A percentile compares a stretch with the other conserved stretches of the same genome.
Conservation (phyloP, 2,113 vertebrate genomes). For the Odocoileus virginianus region DNA sequence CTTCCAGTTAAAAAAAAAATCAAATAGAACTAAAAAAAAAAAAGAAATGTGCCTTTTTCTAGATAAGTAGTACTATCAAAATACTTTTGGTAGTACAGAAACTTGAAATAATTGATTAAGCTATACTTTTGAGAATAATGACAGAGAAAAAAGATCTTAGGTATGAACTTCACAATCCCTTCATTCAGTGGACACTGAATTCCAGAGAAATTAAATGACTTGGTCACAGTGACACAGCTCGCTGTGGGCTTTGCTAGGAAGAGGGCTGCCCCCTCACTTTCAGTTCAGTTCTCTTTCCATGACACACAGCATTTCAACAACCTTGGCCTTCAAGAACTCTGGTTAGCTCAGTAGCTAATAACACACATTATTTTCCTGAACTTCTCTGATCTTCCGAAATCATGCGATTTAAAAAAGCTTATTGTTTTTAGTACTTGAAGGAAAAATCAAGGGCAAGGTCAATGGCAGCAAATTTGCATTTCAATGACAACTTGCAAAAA, state of each 20-base stretch:
- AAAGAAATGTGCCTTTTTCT: background rate
- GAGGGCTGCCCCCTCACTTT: background rate
- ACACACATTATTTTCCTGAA: background rate
- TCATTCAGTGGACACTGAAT: background rate
- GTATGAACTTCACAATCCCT: background rate
- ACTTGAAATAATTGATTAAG: background rate
- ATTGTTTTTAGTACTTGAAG: background rate
- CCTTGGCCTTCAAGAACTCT: background rate
- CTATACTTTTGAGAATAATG: background rate
- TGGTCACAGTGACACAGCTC: background rate
- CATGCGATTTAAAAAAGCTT: background rate
- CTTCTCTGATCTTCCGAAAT: background rate
- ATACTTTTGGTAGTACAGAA: background rate
- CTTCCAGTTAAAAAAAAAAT: background rate
- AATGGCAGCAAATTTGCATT: background rate
- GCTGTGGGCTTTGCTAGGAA: background rate
- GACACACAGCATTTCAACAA: background rate
- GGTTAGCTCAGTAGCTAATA: background rate
- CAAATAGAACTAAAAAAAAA: background rate
- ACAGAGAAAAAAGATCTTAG: background rate
- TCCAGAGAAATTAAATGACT: background rate
- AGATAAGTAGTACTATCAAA: background rate
- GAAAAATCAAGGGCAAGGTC: background rate
- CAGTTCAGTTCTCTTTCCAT: background rate
- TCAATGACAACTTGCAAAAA: conserved; percentile 4